These are phyloP conservation scores for Onthophagus taurus DNA, from an alignment of 1,140 invertebrate genomes.

Conservation along the genomic window DNA sequence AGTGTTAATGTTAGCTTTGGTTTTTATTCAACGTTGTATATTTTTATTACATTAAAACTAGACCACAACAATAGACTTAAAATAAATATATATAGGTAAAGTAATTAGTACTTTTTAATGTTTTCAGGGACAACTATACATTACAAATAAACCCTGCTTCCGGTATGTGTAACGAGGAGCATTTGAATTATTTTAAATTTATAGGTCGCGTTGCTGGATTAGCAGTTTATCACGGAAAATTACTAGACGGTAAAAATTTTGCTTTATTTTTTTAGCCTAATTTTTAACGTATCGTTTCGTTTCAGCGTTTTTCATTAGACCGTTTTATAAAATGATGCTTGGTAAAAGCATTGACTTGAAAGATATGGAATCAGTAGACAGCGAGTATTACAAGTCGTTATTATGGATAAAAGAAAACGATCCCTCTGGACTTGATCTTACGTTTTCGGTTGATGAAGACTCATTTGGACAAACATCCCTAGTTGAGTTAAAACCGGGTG, in stretches of 20 bases:
- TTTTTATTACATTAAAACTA: too few relatives aligned
- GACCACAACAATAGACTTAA: not conserved
- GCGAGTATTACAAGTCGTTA: slow-evolving; percentile 96
- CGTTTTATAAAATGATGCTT: slow-evolving; percentile 99
- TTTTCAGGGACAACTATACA: slow-evolving; percentile 90
- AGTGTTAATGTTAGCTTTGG: too few relatives aligned
- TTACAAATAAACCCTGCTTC: slow-evolving; percentile 98
- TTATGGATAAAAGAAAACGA: slow-evolving; percentile 97
- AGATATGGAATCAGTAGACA: slow-evolving; percentile 98
- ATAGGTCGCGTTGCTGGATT: slow-evolving; percentile 96
- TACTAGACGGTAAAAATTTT: slow-evolving; percentile 71
- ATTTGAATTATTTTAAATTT: slow-evolving; percentile 97
- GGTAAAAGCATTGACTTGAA: slow-evolving; percentile 86
- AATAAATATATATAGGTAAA: not conserved
- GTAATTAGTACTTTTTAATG: not conserved
- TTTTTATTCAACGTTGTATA: too few relatives aligned
- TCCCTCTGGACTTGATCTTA: slow-evolving; percentile 86
- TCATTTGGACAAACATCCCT: slow-evolving; percentile 90
- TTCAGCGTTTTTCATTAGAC: slow-evolving; percentile 95
- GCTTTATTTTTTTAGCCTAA: not conserved
- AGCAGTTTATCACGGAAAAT: slow-evolving; percentile 97
- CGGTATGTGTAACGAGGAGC: slow-evolving; percentile 93
- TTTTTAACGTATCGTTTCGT: slow-evolving; percentile 24
- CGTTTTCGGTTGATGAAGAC: slow-evolving; percentile 94
- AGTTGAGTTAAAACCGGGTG: slow-evolving; percentile 83